Base-by-base conservation (phyloP, 2,113 vertebrate species). In the Phaetusa simplex region DNA sequence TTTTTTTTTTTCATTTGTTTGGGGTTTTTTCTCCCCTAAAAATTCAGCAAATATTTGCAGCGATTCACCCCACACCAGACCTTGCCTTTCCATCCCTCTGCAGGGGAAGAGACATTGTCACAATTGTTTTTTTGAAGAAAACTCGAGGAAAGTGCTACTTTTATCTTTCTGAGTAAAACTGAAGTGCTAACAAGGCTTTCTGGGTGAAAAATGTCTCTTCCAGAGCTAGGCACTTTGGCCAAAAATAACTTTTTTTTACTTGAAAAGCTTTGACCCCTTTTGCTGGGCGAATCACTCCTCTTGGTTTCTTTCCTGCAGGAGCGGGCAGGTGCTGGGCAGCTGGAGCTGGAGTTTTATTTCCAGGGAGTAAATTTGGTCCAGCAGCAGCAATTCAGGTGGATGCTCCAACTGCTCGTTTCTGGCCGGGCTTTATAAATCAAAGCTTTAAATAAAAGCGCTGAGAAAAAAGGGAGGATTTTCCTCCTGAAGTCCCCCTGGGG, bases 31-130 rank as follows among this genome's bases (percentile, higher is more conserved):
- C 42, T 62, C 17, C 30, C 24, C 18, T 70, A 55, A 86, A 65
- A 81, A 59, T 45, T 78, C 22, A 62, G 14, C 19, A 73, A 42
- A 53, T 56, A 38, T 24, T 42, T 40, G 15, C 36, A 47, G 26
- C 0, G 2, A 53, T 69, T 74, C 0, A 1, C 38, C 14, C 1
- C 30, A 9, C 42, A 30, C 53, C 1, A 0, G 58, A 58, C 67
- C 9, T 53, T 73, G 22, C 56, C 59, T 92, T 90, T 61, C 66
- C 21, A 21, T 49, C 53, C 40, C 22, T 83, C 22, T 85, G n/a
- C 43, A 64, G 59, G 42, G 20, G 69, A 26, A 50, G 45, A 86
- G 49, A 24, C 5, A 4, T 53, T 92, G 80, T 70, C 34, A 9
- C 9, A 0, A 14, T 76, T 26, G 13, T 16, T 56, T 79, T 89